Evolutionary conservation across 1,140 invertebrate genomes (phyloP).

Genomic region (Branchinecta lindahli): DNA sequence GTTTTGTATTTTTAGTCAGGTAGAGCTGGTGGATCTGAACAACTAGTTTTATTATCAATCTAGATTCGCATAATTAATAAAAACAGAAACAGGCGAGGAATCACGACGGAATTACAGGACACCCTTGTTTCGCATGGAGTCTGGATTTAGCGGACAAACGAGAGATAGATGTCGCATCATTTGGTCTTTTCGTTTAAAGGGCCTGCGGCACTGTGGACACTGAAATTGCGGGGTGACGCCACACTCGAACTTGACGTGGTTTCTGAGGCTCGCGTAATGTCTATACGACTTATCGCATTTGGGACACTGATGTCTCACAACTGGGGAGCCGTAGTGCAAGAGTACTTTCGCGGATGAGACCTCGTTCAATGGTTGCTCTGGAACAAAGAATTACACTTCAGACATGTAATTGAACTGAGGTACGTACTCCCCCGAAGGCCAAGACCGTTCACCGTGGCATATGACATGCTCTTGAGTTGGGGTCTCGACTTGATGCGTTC

Average conservation of each 20-base stretch:
- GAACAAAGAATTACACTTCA: slow-evolving; percentile 3
- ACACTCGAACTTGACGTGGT: slow-evolving; percentile 3
- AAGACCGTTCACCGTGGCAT: background rate
- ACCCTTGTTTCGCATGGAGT: background rate
- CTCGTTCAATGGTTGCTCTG: slow-evolving; percentile 7
- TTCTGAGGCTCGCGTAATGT: slow-evolving; percentile 1
- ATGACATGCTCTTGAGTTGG: background rate
- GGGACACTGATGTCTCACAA: slow-evolving; percentile 3
- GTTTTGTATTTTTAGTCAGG: too few relatives aligned
- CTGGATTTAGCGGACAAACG: slow-evolving; percentile 1
- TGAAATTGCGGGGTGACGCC: background rate
- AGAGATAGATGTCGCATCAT: background rate
- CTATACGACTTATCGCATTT: slow-evolving; percentile 3
- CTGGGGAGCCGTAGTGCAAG: slow-evolving; percentile 1
- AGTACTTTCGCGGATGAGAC: slow-evolving; percentile 9
- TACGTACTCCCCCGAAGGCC: background rate
- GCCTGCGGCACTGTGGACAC: background rate
- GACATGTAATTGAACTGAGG: slow-evolving; percentile 9
- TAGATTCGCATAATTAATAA: too few relatives aligned
- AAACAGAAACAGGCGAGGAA: too few relatives aligned
- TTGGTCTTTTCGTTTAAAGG: background rate
- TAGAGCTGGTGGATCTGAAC: too few relatives aligned
- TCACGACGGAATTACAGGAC: background rate
- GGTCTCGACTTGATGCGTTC: background rate
- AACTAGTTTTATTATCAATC: too few relatives aligned